These are phyloP conservation scores for Limnodromus scolopaceus DNA, from an alignment of 2,797 vertebrate species.

Conservation along the genomic window DNA sequence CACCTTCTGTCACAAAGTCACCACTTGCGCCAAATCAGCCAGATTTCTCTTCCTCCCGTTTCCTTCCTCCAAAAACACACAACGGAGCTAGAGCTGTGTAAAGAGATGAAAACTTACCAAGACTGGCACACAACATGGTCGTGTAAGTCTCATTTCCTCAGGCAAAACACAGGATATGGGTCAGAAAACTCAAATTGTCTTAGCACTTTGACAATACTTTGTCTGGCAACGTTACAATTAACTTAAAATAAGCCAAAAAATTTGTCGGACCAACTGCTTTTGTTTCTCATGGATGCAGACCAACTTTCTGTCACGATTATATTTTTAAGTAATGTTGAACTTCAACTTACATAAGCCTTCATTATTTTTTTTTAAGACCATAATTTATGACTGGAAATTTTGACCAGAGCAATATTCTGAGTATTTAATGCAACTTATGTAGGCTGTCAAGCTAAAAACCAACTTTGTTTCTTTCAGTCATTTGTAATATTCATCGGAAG, in stretches of 20 bases:
- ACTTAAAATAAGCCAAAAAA: slow-evolving; percentile 45
- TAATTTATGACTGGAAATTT: slow-evolving; percentile 42
- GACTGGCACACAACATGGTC: neutral
- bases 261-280: slow-evolving; percentile 35
- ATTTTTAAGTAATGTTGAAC: neutral
- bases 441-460: neutral
- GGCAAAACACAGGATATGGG: slow-evolving; percentile 39
- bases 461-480: neutral
- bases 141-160: neutral
- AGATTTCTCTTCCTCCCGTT: neutral
- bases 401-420: neutral
- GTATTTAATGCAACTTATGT: neutral
- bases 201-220: neutral
- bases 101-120: neutral
- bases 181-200: slow-evolving; percentile 35
- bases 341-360: neutral
- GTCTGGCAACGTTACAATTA: slow-evolving; percentile 25
- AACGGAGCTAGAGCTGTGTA: neutral
- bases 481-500: neutral
- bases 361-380: neutral
- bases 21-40: neutral
- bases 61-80: neutral
- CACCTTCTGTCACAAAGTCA: neutral
- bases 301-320: slow-evolving; percentile 45
- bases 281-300: slow-evolving; percentile 41